These are phyloP conservation scores for Okapia johnstoni DNA, from an alignment of 2,113 vertebrate genomes.

Conservation along the genomic window DNA sequence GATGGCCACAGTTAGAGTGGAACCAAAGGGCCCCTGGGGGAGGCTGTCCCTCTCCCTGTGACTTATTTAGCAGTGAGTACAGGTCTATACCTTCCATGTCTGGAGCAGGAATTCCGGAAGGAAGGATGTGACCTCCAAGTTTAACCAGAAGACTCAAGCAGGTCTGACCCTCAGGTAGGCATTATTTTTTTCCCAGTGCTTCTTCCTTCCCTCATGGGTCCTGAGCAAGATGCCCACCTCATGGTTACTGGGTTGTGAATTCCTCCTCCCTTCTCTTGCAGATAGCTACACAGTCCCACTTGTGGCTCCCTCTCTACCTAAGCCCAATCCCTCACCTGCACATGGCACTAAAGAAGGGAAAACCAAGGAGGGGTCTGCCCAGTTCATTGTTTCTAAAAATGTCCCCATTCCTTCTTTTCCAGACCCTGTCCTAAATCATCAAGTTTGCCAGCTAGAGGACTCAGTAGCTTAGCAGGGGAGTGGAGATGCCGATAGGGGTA, in stretches of 20 bases:
- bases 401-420: rapidly evolving
- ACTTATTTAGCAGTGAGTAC: no score
- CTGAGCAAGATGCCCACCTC: background rate
- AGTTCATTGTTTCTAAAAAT: background rate
- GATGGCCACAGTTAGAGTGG: no score
- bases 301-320: rapidly evolving
- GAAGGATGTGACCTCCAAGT: background rate
- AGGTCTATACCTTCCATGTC: no score
- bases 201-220: background rate
- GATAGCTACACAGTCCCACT: background rate
- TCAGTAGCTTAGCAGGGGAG: background rate
- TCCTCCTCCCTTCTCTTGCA: background rate
- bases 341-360: background rate
- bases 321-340: background rate
- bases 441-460: background rate
- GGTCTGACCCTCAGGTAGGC: no score
- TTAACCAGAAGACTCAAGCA: background rate
- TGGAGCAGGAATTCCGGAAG: no score
- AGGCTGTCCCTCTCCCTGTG: no score
- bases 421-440: background rate
- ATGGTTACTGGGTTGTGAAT: background rate
- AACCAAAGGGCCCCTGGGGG: no score
- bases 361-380: background rate
- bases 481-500: background rate
- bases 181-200: no score